Evolutionary conservation across 2,113 vertebrate species (phyloP).

Genomic region (Misgurnus mizolepis): DNA sequence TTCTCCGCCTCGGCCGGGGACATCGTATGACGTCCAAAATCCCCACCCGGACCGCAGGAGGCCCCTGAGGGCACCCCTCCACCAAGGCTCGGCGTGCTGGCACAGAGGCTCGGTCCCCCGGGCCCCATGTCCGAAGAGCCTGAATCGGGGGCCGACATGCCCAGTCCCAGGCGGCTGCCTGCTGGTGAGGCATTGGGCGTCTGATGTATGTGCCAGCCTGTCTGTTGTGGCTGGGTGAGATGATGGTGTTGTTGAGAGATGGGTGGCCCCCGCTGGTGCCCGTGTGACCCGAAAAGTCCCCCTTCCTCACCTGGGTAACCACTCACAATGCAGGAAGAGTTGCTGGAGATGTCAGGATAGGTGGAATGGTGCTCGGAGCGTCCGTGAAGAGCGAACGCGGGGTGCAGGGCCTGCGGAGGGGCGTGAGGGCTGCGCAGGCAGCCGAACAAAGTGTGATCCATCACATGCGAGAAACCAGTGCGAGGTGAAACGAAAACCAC

Average conservation of each 20-base stretch:
- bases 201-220: slow-evolving; percentile 90
- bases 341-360: slow-evolving; percentile 90
- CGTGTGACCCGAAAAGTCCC: slow-evolving; percentile 87
- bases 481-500: slow-evolving; percentile 1
- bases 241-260: slow-evolving; percentile 81
- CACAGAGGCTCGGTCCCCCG: slow-evolving; percentile 86
- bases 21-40: slow-evolving; percentile 92
- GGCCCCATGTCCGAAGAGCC: slow-evolving; percentile 84
- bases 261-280: slow-evolving; percentile 77
- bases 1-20: slow-evolving; percentile 94
- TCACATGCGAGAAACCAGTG: slow-evolving; percentile 60
- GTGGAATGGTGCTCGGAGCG: slow-evolving; percentile 92
- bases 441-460: slow-evolving; percentile 98
- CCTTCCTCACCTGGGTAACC: slow-evolving; percentile 89
- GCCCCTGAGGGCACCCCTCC: slow-evolving; percentile 85
- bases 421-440: slow-evolving; percentile 96
- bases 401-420: slow-evolving; percentile 90
- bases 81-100: slow-evolving; percentile 86
- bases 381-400: slow-evolving; percentile 90
- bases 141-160: slow-evolving; percentile 84
- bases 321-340: slow-evolving; percentile 89
- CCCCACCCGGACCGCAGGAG: slow-evolving; percentile 85
- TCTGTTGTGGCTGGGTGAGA: slow-evolving; percentile 84
- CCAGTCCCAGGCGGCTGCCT: slow-evolving; percentile 81
- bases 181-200: slow-evolving; percentile 77